Conservation (phyloP, 2,888 invertebrate genomes). For the Lepidonotus clava region DNA sequence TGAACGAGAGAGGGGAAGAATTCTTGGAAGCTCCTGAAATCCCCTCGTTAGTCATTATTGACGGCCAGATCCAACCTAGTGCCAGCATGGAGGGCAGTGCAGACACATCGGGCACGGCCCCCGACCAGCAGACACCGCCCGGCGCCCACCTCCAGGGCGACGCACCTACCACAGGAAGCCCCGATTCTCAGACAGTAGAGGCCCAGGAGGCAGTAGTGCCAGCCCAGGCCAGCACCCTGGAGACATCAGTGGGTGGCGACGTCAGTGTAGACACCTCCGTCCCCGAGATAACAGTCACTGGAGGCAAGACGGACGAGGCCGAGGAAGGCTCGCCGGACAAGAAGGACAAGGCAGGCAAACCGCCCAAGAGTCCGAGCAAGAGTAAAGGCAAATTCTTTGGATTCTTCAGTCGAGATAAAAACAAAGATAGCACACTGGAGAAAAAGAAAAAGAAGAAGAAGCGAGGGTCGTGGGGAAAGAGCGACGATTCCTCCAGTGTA, state of each 20-base stretch:
- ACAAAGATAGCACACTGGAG: constrained; percentile 32
- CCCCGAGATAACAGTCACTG: constrained; percentile 10
- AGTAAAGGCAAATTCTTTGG: constrained; percentile 46
- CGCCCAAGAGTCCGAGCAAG: constrained; percentile 14
- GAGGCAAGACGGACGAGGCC: not conserved
- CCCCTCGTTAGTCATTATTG: not conserved
- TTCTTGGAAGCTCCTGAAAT: not conserved
- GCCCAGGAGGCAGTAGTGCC: not conserved
- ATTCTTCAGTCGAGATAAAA: constrained; percentile 29
- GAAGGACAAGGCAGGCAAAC: not conserved
- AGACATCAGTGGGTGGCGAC: not conserved
- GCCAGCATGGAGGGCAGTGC: not conserved
- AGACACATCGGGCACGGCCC: not conserved
- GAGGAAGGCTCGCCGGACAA: not conserved
- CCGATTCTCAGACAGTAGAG: not conserved
- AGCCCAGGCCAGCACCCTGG: not conserved
- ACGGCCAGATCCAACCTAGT: constrained; percentile 14
- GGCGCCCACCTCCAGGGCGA: too few species aligned
- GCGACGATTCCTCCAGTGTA: constrained; percentile 45
- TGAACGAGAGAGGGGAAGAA: constrained; percentile 43
- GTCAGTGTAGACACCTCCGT: not conserved
- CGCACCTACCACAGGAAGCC: too few species aligned
- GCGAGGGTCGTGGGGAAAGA: not conserved
- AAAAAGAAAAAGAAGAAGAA: constrained; percentile 48
- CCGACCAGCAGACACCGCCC: too few species aligned